phyloP scores from a whole-genome alignment of 2,797 vertebrate genomes.

The Phaenicophaeus curvirostris region DNA sequence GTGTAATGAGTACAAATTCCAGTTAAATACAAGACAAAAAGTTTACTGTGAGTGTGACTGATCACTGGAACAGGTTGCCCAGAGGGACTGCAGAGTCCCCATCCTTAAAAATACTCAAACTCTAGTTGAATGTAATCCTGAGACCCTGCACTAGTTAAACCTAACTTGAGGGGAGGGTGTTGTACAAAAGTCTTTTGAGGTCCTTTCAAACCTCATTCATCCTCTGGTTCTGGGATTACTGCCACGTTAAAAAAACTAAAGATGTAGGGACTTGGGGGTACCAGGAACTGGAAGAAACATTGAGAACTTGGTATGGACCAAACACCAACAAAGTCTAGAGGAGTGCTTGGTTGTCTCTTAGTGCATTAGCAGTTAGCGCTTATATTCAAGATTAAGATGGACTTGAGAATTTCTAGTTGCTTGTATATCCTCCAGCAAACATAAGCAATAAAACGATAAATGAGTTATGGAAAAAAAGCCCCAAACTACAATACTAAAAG shows the following conservation, averaged over 20 bases:
- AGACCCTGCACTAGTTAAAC: background rate
- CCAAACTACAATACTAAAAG: background rate
- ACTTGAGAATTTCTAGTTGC: background rate
- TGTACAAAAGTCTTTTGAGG: accelerated
- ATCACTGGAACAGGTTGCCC: background rate
- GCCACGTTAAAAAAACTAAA: background rate
- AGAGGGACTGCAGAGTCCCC: background rate
- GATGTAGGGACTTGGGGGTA: background rate
- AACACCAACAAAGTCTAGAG: background rate
- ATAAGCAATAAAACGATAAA: background rate
- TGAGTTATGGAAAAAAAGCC: background rate
- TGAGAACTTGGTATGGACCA: background rate
- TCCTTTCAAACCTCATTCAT: background rate
- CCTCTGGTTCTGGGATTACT: background rate
- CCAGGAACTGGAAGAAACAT: background rate
- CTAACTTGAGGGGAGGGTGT: background rate
- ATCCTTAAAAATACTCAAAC: background rate
- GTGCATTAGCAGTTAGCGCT: background rate
- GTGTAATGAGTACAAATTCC: background rate
- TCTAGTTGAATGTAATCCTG: background rate
- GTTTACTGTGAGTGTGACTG: background rate
- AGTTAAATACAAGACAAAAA: background rate
- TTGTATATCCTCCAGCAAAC: slow-evolving; percentile 10
- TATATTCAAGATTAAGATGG: background rate
- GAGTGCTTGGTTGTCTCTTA: background rate